Conservation (phyloP, 2,888 invertebrate species). For the Clepsis dumicolana region DNA sequence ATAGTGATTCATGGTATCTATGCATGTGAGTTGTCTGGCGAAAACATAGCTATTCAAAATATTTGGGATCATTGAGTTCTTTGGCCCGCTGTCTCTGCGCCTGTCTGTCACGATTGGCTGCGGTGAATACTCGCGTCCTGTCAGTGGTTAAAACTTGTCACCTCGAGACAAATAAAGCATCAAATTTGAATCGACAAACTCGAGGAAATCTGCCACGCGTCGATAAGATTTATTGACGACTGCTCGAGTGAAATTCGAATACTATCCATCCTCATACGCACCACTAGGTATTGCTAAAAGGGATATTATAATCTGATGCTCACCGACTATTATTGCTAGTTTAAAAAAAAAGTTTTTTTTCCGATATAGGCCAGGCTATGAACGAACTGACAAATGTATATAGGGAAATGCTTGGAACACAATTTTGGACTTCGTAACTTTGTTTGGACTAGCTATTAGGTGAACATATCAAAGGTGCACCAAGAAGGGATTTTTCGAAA, state of each 20-base stretch:
- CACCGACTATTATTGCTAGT: background rate
- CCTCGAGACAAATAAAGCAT: background rate
- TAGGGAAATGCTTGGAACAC: too few species aligned
- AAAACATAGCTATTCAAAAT: background rate
- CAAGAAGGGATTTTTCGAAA: too few species aligned
- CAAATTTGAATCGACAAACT: background rate
- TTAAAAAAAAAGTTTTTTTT: too few species aligned
- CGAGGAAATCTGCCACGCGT: constrained; percentile 4
- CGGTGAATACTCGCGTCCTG: constrained; percentile 8
- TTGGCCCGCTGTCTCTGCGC: constrained; percentile 2
- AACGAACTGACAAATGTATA: too few species aligned
- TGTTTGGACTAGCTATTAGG: too few species aligned
- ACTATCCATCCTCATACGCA: background rate
- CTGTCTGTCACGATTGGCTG: constrained; percentile 16
- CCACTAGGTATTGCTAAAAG: constrained; percentile 1
- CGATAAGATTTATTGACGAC: background rate
- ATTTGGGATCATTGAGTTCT: constrained; percentile 18
- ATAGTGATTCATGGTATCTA: background rate
- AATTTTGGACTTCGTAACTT: too few species aligned
- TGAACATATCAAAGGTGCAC: too few species aligned
- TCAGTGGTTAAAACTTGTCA: background rate
- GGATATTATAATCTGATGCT: background rate
- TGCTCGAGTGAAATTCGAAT: constrained; percentile 1
- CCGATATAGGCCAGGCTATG: too few species aligned
- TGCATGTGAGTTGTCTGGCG: background rate